Evolutionary conservation across 1,140 invertebrate genomes (phyloP).

Genomic region (Rhyacophila brunnea): DNA sequence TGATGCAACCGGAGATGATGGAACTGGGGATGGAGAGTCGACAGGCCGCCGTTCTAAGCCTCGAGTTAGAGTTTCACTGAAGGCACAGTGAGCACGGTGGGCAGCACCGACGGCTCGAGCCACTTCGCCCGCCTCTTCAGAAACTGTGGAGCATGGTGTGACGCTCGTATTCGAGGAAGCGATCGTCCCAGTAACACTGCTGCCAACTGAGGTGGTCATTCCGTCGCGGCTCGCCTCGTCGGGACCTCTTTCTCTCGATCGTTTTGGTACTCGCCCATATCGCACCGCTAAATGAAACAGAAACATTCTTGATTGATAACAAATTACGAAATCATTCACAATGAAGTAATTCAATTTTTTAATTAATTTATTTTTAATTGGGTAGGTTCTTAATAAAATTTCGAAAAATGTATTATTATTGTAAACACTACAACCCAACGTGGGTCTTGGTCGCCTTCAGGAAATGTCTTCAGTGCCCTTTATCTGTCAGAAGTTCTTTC

Average conservation of each 20-base stretch:
- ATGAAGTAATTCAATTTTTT: too few species aligned
- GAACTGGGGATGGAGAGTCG: slow-evolving; percentile 47
- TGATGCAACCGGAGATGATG: slow-evolving; percentile 49
- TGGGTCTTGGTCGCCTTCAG: too few species aligned
- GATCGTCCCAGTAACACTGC: slow-evolving; percentile 51
- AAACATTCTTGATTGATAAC: too few species aligned
- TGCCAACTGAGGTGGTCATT: slow-evolving; percentile 39
- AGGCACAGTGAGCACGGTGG: slow-evolving; percentile 85
- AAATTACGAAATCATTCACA: too few species aligned
- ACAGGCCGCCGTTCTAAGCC: slow-evolving; percentile 60
- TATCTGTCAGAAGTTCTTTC: too few species aligned
- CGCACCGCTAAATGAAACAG: slow-evolving; percentile 74
- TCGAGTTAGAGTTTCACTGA: slow-evolving; percentile 36
- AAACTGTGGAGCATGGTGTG: slow-evolving; percentile 20
- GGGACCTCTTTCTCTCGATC: slow-evolving; percentile 65
- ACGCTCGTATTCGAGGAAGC: background rate
- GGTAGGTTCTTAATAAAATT: too few species aligned
- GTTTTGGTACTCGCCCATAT: slow-evolving; percentile 93
- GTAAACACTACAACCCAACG: too few species aligned
- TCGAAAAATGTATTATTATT: too few species aligned
- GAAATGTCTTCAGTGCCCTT: too few species aligned
- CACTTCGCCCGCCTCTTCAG: slow-evolving; percentile 46
- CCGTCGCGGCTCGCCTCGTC: slow-evolving; percentile 25
- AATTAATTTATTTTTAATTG: too few species aligned
- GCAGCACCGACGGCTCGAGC: slow-evolving; percentile 79